phyloP scores from a whole-genome alignment of 2,888 invertebrate species.

The Elysia crispata region DNA sequence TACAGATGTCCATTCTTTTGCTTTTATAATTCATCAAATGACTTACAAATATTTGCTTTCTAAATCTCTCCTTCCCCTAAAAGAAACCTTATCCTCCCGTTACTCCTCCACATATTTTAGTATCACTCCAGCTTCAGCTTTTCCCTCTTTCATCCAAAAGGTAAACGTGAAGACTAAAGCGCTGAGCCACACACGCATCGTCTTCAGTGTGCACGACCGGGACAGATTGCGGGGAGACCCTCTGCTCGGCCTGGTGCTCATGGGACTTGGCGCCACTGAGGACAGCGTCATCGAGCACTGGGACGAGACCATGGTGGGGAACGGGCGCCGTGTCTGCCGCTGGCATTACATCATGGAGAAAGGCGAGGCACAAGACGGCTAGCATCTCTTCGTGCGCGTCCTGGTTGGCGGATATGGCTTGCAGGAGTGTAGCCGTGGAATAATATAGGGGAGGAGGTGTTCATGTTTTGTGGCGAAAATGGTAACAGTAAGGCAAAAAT shows the following conservation, averaged over 20 bases:
- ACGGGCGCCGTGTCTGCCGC: constrained; percentile 72
- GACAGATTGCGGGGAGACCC: constrained; percentile 76
- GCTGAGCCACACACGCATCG: constrained; percentile 75
- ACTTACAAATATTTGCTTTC: not conserved
- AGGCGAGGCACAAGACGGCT: constrained; percentile 45
- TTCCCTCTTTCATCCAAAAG: constrained; percentile 6
- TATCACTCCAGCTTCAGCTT: no score
- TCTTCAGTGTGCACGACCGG: constrained; percentile 72
- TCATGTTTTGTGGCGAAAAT: no score
- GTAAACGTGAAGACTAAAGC: constrained; percentile 63
- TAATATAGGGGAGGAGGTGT: no score
- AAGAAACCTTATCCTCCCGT: not conserved
- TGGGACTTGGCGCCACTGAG: constrained; percentile 74
- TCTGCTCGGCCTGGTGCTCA: constrained; percentile 74
- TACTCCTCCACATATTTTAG: not conserved
- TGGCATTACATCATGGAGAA: constrained; percentile 72
- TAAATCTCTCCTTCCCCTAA: not conserved
- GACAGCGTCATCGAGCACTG: constrained; percentile 76
- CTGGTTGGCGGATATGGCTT: no score
- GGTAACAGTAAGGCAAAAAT: no score
- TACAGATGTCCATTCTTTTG: no score
- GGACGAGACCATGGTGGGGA: constrained; percentile 75
- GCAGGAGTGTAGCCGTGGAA: no score
- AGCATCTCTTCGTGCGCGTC: no score
- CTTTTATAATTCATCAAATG: no score